phyloP scores from a whole-genome alignment of 2,888 invertebrate species.

The Dasypolia templi region DNA sequence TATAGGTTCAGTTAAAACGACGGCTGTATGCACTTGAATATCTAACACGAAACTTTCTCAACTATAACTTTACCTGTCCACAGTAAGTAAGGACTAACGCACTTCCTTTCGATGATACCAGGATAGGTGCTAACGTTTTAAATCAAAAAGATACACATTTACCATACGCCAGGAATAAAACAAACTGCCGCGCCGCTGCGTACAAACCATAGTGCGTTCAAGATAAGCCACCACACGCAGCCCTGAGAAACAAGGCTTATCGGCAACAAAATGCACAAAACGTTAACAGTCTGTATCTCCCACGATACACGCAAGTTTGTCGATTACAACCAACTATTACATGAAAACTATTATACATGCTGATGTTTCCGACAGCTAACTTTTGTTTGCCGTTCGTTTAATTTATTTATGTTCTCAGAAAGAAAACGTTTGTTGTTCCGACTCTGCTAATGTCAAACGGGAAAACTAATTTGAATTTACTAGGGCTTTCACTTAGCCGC shows the following conservation, averaged over 20 bases:
- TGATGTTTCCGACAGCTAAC: conserved; percentile 57
- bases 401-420: conserved; percentile 51
- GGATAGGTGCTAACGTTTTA: conserved; percentile 28
- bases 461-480: conserved; percentile 53
- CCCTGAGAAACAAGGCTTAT: conserved; percentile 60
- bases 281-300: conserved; percentile 74
- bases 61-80: conserved; percentile 13
- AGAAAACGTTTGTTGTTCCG: conserved; percentile 38
- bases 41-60: background rate
- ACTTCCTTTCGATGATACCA: conserved; percentile 6
- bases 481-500: conserved; percentile 10
- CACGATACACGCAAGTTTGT: conserved; percentile 68
- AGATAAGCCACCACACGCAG: conserved; percentile 62
- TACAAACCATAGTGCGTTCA: conserved; percentile 45
- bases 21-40: conserved; percentile 1
- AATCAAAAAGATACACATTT: conserved; percentile 45
- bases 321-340: conserved; percentile 60
- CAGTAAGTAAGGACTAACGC: background rate
- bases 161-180: conserved; percentile 36
- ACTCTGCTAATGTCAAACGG: conserved; percentile 21
- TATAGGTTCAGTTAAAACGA: background rate
- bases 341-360: conserved; percentile 55
- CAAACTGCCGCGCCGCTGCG: conserved; percentile 18
- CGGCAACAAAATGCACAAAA: conserved; percentile 68
- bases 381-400: conserved; percentile 49